Evolutionary conservation across 2,113 vertebrate genomes (phyloP).

Genomic region (Melanocharis versteri): DNA sequence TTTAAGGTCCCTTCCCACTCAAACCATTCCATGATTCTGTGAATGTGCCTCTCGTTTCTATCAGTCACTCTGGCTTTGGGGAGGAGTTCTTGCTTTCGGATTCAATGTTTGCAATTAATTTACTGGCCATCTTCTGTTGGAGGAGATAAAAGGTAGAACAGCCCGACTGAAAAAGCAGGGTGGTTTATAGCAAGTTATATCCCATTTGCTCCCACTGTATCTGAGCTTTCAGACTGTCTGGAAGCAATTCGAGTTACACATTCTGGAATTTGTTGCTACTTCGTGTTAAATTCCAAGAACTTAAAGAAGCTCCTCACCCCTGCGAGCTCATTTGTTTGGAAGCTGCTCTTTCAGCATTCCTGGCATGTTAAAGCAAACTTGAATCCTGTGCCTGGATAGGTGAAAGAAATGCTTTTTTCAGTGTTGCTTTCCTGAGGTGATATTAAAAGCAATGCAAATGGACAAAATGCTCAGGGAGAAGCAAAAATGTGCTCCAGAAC

Average conservation of each 20-base stretch:
- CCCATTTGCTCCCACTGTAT: not conserved
- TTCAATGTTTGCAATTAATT: not conserved
- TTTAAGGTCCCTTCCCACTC: not conserved
- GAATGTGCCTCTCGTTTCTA: not conserved
- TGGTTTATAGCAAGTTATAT: not conserved
- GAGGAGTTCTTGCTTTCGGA: not conserved
- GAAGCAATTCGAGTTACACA: not conserved
- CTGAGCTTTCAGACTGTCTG: not conserved
- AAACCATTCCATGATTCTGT: not conserved
- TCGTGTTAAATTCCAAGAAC: not conserved
- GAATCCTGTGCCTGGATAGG: not conserved
- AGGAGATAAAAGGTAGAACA: not conserved
- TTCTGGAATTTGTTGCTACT: not conserved
- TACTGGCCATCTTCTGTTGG: not conserved
- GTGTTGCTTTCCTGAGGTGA: not conserved
- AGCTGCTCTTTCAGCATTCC: not conserved
- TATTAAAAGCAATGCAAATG: not conserved
- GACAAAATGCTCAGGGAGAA: not conserved
- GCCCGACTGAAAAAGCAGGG: accelerated
- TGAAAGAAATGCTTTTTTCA: not conserved
- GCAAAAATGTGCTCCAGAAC: not conserved
- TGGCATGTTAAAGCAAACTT: not conserved
- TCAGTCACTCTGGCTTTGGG: not conserved
- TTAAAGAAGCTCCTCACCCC: not conserved
- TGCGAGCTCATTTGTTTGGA: not conserved